Conservation (phyloP, 2,888 invertebrate species). For the Phyto melanocephala region DNA sequence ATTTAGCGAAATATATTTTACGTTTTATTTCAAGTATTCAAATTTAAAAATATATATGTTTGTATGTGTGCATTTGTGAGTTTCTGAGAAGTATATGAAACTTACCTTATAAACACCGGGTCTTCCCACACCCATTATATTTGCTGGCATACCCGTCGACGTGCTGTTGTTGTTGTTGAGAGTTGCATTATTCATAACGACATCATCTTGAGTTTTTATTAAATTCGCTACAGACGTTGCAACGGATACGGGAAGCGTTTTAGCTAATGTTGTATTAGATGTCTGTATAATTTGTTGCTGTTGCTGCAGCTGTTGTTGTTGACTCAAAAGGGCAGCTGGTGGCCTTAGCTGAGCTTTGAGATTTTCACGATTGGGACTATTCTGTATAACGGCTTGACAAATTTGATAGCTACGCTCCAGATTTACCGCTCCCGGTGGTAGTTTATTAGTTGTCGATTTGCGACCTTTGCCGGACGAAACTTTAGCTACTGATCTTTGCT, state of each 20-base stretch:
- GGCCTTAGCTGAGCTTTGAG: slow-evolving; percentile 91
- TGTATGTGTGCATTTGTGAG: no score
- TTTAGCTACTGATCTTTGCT: slow-evolving; percentile 73
- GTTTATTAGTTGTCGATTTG: slow-evolving; percentile 82
- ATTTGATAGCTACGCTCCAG: slow-evolving; percentile 97
- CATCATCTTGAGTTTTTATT: slow-evolving; percentile 69
- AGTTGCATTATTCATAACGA: slow-evolving; percentile 66
- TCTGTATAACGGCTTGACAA: slow-evolving; percentile 94
- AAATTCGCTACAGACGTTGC: slow-evolving; percentile 71
- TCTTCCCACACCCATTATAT: slow-evolving; percentile 76
- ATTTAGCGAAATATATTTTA: no score
- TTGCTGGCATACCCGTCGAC: slow-evolving; percentile 71
- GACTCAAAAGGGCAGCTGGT: slow-evolving; percentile 86
- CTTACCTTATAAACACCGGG: slow-evolving; percentile 77
- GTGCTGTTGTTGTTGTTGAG: slow-evolving; percentile 70
- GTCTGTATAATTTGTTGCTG: slow-evolving; percentile 67
- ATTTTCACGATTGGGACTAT: slow-evolving; percentile 94
- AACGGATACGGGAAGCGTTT: slow-evolving; percentile 66
- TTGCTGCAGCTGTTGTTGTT: slow-evolving; percentile 67
- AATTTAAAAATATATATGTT: no score
- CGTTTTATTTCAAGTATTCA: no score
- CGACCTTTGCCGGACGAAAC: slow-evolving; percentile 77
- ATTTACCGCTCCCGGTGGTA: slow-evolving; percentile 94
- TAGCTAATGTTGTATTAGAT: slow-evolving; percentile 68
- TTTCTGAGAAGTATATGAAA: background rate